Evolutionary conservation across 1,140 invertebrate species (phyloP).

Genomic region (Camponotus vicinus): DNA sequence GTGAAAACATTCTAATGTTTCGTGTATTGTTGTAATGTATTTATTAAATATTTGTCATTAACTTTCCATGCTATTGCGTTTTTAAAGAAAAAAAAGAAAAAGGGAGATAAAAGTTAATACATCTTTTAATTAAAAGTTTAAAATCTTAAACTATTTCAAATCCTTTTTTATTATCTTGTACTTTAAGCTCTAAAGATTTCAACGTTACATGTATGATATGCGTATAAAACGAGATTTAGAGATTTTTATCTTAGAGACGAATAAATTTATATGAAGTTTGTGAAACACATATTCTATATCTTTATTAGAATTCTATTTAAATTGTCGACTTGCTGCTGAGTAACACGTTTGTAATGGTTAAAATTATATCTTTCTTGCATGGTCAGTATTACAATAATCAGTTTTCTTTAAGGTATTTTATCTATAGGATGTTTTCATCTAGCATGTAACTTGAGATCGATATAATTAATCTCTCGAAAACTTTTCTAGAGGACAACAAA

Average conservation of each 20-base stretch:
- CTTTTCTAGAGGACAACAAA: neutral
- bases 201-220: neutral
- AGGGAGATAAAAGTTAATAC: neutral
- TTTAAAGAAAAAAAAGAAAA: neutral
- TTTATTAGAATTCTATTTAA: neutral
- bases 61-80: neutral
- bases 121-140: neutral
- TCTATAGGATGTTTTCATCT: neutral
- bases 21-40: neutral
- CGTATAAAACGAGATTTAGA: neutral
- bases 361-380: slow-evolving; percentile 31
- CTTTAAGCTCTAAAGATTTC: neutral
- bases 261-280: neutral
- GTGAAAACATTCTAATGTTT: neutral
- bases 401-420: slow-evolving; percentile 7
- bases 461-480: slow-evolving; percentile 32
- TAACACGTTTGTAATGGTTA: neutral
- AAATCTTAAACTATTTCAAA: neutral
- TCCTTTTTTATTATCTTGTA: neutral
- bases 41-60: slow-evolving; percentile 4
- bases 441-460: neutral
- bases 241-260: neutral
- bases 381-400: slow-evolving; percentile 23
- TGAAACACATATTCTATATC: neutral
- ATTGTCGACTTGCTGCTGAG: neutral